phyloP scores from a whole-genome alignment of 2,797 vertebrate genomes.

The Phrynocephalus forsythii region DNA sequence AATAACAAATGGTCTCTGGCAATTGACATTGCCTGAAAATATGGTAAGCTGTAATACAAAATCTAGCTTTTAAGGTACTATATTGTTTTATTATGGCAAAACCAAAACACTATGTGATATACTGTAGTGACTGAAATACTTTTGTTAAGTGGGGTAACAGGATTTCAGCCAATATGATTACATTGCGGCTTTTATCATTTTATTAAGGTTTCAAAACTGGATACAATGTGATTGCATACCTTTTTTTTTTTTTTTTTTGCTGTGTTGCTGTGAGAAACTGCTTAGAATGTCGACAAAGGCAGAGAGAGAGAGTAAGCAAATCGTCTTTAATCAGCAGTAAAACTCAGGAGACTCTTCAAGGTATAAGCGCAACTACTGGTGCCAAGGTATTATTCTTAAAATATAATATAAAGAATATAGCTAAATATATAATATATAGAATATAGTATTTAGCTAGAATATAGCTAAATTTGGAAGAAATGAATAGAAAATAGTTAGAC shows the following conservation, averaged over 20 bases:
- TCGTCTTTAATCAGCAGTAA: slow-evolving; percentile 85
- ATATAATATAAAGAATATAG: background rate
- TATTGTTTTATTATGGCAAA: background rate
- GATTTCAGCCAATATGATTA: background rate
- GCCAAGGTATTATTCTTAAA: slow-evolving; percentile 77
- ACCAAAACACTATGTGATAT: background rate
- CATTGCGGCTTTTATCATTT: background rate
- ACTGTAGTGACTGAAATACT: background rate
- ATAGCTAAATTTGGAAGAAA: background rate
- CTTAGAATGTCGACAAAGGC: slow-evolving; percentile 93
- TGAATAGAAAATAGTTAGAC: background rate
- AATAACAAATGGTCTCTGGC: no score
- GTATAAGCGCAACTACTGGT: slow-evolving; percentile 73
- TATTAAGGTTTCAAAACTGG: background rate
- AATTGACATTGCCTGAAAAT: background rate
- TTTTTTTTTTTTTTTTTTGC: slow-evolving; percentile 81
- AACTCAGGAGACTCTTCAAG: slow-evolving; percentile 86
- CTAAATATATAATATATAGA: no score
- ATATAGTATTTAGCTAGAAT: background rate
- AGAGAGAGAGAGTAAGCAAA: slow-evolving; percentile 89
- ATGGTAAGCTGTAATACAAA: background rate
- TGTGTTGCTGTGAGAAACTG: slow-evolving; percentile 96
- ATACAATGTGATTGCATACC: slow-evolving; percentile 26
- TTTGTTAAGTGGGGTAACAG: no score
- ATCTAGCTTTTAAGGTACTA: background rate